These are phyloP conservation scores for Zelostemma sp. DNA, from an alignment of 1,140 invertebrate genomes.

Conservation along the genomic window DNA sequence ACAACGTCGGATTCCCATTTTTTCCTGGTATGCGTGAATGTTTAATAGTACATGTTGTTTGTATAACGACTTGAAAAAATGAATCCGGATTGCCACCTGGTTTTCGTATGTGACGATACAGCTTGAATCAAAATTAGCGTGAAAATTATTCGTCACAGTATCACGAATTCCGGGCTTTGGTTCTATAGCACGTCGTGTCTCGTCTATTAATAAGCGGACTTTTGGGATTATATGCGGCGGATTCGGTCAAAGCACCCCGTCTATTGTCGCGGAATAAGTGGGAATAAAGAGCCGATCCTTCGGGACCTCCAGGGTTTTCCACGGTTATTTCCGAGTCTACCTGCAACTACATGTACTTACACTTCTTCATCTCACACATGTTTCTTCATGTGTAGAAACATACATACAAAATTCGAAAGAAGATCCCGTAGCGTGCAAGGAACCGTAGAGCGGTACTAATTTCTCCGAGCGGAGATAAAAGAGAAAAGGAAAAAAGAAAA, in stretches of 20 bases:
- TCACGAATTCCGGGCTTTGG: constrained; percentile 7
- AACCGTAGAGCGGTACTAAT: constrained; percentile 35
- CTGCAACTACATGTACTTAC: constrained; percentile 5
- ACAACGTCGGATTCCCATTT: too few species aligned
- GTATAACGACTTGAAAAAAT: background rate
- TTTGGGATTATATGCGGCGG: constrained; percentile 9
- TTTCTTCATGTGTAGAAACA: background rate
- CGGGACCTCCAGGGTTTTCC: constrained; percentile 11
- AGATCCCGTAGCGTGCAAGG: constrained; percentile 12
- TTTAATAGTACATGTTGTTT: too few species aligned
- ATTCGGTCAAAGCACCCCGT: constrained; percentile 17
- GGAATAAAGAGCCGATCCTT: constrained; percentile 25
- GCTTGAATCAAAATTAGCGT: constrained; percentile 26
- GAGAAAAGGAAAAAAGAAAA: constrained; percentile 8
- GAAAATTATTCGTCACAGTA: constrained; percentile 38
- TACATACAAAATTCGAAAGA: constrained; percentile 8
- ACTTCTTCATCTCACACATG: background rate
- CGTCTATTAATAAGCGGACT: constrained; percentile 16
- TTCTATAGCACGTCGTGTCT: constrained; percentile 7
- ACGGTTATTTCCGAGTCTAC: constrained; percentile 11
- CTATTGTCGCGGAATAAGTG: constrained; percentile 21
- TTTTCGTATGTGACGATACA: constrained; percentile 2
- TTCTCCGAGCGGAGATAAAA: constrained; percentile 16
- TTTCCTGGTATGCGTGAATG: too few species aligned
- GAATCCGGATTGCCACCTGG: constrained; percentile 14